Evolutionary conservation across 1,140 invertebrate genomes (phyloP).

Genomic region (Globodera rostochiensis): DNA sequence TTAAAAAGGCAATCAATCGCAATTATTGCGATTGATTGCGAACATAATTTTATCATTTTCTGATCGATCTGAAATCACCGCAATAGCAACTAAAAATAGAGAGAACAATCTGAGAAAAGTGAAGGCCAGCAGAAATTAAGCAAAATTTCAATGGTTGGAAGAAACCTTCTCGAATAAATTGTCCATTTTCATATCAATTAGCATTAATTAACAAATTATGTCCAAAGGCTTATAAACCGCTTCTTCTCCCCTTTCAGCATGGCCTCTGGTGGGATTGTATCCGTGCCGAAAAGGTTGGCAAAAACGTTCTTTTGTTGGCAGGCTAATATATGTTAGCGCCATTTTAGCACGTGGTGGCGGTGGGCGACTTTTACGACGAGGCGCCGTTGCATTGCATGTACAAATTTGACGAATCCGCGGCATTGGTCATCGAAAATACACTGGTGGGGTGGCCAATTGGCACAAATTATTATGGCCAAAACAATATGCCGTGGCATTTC

Average conservation of each 20-base stretch:
- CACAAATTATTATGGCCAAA: neutral
- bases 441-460: conserved; percentile 24
- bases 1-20: too few species aligned
- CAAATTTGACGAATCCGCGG: conserved; percentile 64
- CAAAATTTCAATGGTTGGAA: too few species aligned
- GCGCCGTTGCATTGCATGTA: conserved; percentile 64
- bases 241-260: conserved; percentile 47
- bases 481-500: neutral
- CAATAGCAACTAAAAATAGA: too few species aligned
- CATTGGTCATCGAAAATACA: conserved; percentile 63
- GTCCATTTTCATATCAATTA: too few species aligned
- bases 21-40: too few species aligned
- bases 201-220: too few species aligned
- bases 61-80: too few species aligned
- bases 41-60: too few species aligned
- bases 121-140: too few species aligned
- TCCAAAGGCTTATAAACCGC: too few species aligned
- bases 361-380: conserved; percentile 65
- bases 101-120: too few species aligned
- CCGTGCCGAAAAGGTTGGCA: conserved; percentile 54
- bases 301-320: neutral
- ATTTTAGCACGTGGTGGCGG: conserved; percentile 59
- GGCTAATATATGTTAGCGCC: neutral
- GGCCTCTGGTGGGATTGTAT: conserved; percentile 65
- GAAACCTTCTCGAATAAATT: too few species aligned